Evolutionary conservation across 2,797 vertebrate species (phyloP), one percentile per base, ranked within the genome.

Genomic region (Hirundo rustica): DNA sequence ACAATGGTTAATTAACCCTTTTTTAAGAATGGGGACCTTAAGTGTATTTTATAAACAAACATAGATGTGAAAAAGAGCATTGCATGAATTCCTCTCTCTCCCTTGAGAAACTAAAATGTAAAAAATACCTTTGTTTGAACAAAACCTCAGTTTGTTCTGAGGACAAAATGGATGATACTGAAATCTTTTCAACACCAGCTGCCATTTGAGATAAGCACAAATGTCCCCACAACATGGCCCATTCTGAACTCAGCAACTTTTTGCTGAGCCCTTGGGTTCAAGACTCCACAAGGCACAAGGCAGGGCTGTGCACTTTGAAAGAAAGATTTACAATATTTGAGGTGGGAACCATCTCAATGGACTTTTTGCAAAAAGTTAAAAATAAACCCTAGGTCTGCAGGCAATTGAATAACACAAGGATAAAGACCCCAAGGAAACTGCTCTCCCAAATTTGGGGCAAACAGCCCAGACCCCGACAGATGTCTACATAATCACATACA

Each of bases 1-100:
- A 85, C 38, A 89, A 34, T 32, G 27, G 42, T 38, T 73, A 44
- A 85, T 87, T 91, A 91, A 92, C 38, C 64, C 64, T 77, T 85
- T 82, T 95, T 95, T 92, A 87, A 92, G 78, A 95, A 91, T 58
- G 54, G 11, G 78, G 42, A 72, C 16, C 65, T 76, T 67, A 57
- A 72, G 27, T 36, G 53, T 65, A 71, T 83, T 94, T 95, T 73
- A 80, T 87, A 96, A 96, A 95, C 78, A 96, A 92, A 77, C 67
- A 68, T 48, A 89, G 80, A 89, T 87, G 80, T 87, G 53, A 74
- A 87, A 93, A 95, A 85, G 17, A 91, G 60, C 55, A 85, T 61
- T 67, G 42, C 81, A 80, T 64, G 17, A 91, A 95, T 92, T 89
- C 70, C 61, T 73, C 38, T 77, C 29, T 76, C 81, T 65, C 48